Base-by-base conservation (phyloP, 2,888 invertebrate genomes). In the Deroplatys truncata region DNA sequence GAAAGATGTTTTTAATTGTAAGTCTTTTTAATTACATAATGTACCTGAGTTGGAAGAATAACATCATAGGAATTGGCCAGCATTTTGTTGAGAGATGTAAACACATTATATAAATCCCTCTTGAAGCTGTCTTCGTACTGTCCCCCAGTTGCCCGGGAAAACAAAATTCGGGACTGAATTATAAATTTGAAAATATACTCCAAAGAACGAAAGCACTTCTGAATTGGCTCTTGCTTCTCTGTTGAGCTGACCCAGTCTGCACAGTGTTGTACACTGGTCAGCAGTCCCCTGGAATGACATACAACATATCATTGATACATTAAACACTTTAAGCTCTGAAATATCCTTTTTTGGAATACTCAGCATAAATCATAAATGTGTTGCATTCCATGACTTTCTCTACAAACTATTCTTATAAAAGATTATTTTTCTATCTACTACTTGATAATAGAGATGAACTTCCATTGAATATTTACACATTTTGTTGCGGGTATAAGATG, bases 131-230 rank as follows among this genome's bases (percentile, higher is more conserved):
- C 98, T 92, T 98, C 98, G 92, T 97, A 97, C 93, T 98, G 97
- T 0, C 98, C 98, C 15, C 97, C 97, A 0, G 98, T 98, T 0
- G 98, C 98, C 28, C 97, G 95, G 0, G 97, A 96, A 94, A 98
- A 98, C 83, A 98, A 93, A 83, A 97, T 93, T 10, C 98, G 95
- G 84, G 98, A 98, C 92, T 98, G 97, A 82, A 98, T 98, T 3
- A 98, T 97, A 92, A 99, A 95, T 91, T 98, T 97, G 93, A 98
- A 98, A 91, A 99, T 98, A 91, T 98, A 98, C 92, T 98, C 98
- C 85, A 98, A 94, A 0, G 98, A 98, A 89, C 97, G 96, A 90
- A 98, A 97, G 92, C 98, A 98, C 92, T 98, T 98, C 93, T 98
- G 96, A 90, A 98, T 97, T 0, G 98, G 97, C 92, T 98, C 98